phyloP scores from a whole-genome alignment of 2,888 invertebrate genomes.

The Cosmorhoe ocellata region DNA sequence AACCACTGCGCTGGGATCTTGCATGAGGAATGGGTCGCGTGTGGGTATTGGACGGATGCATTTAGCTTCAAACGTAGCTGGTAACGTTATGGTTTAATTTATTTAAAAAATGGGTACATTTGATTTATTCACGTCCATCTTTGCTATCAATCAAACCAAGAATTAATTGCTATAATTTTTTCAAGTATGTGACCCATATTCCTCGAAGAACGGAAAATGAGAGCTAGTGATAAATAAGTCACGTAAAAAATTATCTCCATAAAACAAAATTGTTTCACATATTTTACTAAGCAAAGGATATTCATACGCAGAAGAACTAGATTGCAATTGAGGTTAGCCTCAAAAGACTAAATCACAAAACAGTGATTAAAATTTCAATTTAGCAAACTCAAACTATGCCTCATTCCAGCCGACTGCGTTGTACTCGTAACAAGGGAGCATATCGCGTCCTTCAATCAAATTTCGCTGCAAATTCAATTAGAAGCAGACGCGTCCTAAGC shows the following conservation, averaged over 20 bases:
- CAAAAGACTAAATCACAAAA: background rate
- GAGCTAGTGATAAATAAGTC: background rate
- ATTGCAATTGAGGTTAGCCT: too few species aligned
- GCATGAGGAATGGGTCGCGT: slow-evolving; percentile 17
- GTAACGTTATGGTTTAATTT: background rate
- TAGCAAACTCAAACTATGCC: background rate
- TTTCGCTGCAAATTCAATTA: slow-evolving; percentile 29
- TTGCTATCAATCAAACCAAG: too few species aligned
- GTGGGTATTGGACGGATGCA: slow-evolving; percentile 9
- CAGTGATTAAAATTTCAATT: background rate
- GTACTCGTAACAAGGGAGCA: background rate
- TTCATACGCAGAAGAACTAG: too few species aligned
- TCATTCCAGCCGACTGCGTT: slow-evolving; percentile 1
- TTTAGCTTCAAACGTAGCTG: slow-evolving; percentile 1
- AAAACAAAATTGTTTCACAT: background rate
- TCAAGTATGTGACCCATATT: background rate
- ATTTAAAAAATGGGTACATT: too few species aligned
- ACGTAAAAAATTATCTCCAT: background rate
- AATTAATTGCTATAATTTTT: too few species aligned
- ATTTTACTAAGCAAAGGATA: too few species aligned
- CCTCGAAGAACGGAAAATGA: background rate
- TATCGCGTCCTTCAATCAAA: slow-evolving; percentile 19
- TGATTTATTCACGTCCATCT: too few species aligned
- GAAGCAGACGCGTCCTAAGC: slow-evolving; percentile 22
- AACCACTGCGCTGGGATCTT: slow-evolving; percentile 17